Percentiles rank a stretch among this genome's conserved stretches.
Conservation (phyloP, 92 coral and sea anemone species). For the Epizoanthus fatuus region DNA sequence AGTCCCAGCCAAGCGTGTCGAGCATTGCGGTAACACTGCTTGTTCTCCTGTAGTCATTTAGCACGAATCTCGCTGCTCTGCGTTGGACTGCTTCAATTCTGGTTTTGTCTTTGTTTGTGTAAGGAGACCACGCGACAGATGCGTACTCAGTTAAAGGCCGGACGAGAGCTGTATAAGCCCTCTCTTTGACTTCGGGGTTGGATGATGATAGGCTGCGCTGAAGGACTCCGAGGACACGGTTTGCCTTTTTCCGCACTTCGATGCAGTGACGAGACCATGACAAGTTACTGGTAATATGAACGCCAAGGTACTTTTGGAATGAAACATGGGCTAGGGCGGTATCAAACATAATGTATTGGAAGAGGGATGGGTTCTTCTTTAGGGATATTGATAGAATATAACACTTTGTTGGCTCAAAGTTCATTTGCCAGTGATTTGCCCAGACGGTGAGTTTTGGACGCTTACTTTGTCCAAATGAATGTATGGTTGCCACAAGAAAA, state of each 20-base stretch:
- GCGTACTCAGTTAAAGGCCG: neutral
- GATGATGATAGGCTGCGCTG: conserved; percentile 30
- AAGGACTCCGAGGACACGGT: conserved; percentile 15
- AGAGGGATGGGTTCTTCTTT: neutral
- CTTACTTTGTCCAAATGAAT: too few relatives aligned
- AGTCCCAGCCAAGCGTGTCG: neutral
- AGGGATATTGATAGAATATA: neutral
- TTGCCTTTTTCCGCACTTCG: conserved; percentile 20
- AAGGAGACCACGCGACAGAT: conserved; percentile 8
- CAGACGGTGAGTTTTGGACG: neutral
- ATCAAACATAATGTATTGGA: neutral
- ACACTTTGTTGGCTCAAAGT: conserved; percentile 25
- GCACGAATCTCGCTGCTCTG: neutral
- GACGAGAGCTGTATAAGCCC: neutral
- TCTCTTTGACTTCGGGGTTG: neutral
- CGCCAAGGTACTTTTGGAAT: conserved; percentile 17
- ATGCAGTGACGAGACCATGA: conserved; percentile 34
- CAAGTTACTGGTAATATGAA: conserved; percentile 1
- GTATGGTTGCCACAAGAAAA: too few relatives aligned
- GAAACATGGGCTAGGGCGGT: conserved; percentile 12
- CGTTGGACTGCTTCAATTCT: neutral
- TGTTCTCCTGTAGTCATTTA: neutral
- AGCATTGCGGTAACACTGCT: conserved; percentile 1
- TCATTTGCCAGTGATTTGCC: neutral
- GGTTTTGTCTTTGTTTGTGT: neutral